A percentile compares a stretch with the other conserved stretches of the same genome.
Evolutionary conservation across 2,113 vertebrate genomes (phyloP).

Genomic region (Epinephelus lanceolatus): DNA sequence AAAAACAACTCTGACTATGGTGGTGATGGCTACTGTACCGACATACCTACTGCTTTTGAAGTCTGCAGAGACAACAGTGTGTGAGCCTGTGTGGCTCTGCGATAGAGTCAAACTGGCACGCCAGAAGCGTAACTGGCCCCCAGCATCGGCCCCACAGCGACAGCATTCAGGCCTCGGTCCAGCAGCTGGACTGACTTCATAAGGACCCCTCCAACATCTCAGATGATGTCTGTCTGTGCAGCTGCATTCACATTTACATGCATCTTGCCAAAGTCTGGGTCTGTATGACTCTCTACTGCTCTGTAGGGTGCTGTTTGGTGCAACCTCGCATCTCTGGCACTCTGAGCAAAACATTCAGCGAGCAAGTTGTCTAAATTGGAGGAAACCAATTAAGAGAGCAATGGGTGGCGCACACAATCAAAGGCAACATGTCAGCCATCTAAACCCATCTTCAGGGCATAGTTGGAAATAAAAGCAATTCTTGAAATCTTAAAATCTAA

Average conservation of each 20-base stretch:
- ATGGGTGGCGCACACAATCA: conserved; percentile 47
- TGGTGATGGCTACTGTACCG: background rate
- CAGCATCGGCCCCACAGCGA: background rate
- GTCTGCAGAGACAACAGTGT: background rate
- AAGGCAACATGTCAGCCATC: conserved; percentile 44
- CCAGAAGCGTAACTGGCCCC: conserved; percentile 23
- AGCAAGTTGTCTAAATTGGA: conserved; percentile 34
- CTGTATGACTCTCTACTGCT: conserved; percentile 13
- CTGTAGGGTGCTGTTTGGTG: conserved; percentile 8
- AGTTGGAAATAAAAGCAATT: conserved; percentile 20
- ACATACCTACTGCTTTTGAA: background rate
- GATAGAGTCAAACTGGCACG: conserved; percentile 14
- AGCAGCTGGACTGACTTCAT: conserved; percentile 51
- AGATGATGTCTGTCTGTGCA: conserved; percentile 14
- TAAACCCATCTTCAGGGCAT: conserved; percentile 36
- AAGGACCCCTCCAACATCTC: conserved; percentile 26
- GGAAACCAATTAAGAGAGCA: conserved; percentile 39
- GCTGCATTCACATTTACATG: background rate
- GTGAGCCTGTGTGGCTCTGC: conserved; percentile 13
- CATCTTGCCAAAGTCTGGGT: conserved; percentile 1
- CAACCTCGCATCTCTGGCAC: conserved; percentile 17
- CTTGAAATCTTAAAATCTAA: conserved; percentile 9
- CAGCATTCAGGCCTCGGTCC: conserved; percentile 15
- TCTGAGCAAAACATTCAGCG: conserved; percentile 32
- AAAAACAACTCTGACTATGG: background rate